These are phyloP conservation scores for Gymnarchus niloticus DNA, from an alignment of 2,113 vertebrate species.

Conservation along the genomic window DNA sequence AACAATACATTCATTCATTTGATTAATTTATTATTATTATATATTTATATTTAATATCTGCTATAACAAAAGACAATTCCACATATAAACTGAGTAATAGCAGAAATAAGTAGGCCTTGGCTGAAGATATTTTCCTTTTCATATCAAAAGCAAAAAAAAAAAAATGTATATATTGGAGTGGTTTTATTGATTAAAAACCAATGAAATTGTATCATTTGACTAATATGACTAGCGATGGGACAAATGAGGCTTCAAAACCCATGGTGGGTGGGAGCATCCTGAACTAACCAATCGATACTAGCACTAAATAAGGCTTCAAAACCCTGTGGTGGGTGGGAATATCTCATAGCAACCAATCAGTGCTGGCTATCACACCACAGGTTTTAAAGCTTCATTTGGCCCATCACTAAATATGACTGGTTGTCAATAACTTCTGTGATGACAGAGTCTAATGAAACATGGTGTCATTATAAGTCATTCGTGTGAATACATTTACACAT, in stretches of 20 bases:
- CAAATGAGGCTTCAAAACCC: too few relatives aligned
- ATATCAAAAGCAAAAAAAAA: background rate
- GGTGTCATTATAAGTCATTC: slow-evolving; percentile 3
- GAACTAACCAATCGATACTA: too few relatives aligned
- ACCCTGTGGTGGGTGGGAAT: too few relatives aligned
- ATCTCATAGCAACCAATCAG: too few relatives aligned
- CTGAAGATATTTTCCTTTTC: background rate
- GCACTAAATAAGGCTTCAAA: too few relatives aligned
- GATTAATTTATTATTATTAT: slow-evolving; percentile 24
- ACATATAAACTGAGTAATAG: background rate
- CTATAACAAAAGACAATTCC: background rate
- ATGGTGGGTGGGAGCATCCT: too few relatives aligned
- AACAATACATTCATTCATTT: slow-evolving; percentile 7
- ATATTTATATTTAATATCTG: slow-evolving; percentile 24
- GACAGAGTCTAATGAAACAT: background rate
- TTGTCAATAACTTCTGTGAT: background rate
- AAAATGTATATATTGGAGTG: background rate
- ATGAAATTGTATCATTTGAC: background rate
- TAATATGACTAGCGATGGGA: too few relatives aligned
- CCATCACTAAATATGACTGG: too few relatives aligned
- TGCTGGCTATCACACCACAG: too few relatives aligned
- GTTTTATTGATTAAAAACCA: background rate
- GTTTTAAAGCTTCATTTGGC: too few relatives aligned
- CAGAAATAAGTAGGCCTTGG: background rate
- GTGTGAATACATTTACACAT: slow-evolving; percentile 42